phyloP scores from a whole-genome alignment of 2,113 vertebrate genomes.

The Leucopternis melanops region DNA sequence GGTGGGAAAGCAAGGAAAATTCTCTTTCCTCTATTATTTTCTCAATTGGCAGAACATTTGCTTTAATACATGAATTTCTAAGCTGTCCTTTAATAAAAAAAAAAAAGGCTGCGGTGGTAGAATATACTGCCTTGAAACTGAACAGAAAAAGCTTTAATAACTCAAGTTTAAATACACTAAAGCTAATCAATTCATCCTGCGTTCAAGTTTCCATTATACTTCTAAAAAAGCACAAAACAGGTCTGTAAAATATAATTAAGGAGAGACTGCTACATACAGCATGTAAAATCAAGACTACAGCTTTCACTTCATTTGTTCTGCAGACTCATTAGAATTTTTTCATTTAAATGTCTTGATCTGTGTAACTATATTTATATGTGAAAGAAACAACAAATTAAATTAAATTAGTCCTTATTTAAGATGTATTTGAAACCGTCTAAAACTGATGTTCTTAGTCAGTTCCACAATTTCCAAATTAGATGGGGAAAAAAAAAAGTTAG shows the following conservation, averaged over 20 bases:
- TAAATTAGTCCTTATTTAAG: conserved; percentile 58
- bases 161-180: conserved; percentile 55
- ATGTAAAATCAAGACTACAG: conserved; percentile 56
- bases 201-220: conserved; percentile 63
- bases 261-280: conserved; percentile 22
- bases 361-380: conserved; percentile 25
- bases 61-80: not conserved
- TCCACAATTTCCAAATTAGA: conserved; percentile 43
- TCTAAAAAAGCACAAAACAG: conserved; percentile 55
- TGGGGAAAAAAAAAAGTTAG: not conserved
- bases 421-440: conserved; percentile 29
- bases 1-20: not conserved
- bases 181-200: conserved; percentile 65
- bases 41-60: not conserved
- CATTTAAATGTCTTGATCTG: conserved; percentile 53
- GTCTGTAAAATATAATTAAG: conserved; percentile 59
- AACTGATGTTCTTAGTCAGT: conserved; percentile 32
- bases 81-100: not conserved
- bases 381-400: conserved; percentile 57
- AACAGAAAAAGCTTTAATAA: conserved; percentile 45
- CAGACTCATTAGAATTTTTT: conserved; percentile 40
- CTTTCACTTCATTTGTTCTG: conserved; percentile 57
- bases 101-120: not conserved
- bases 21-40: not conserved
- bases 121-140: conserved; percentile 1